These are phyloP conservation scores for Gopherus flavomarginatus DNA, from an alignment of 2,113 vertebrate genomes.

Conservation along the genomic window DNA sequence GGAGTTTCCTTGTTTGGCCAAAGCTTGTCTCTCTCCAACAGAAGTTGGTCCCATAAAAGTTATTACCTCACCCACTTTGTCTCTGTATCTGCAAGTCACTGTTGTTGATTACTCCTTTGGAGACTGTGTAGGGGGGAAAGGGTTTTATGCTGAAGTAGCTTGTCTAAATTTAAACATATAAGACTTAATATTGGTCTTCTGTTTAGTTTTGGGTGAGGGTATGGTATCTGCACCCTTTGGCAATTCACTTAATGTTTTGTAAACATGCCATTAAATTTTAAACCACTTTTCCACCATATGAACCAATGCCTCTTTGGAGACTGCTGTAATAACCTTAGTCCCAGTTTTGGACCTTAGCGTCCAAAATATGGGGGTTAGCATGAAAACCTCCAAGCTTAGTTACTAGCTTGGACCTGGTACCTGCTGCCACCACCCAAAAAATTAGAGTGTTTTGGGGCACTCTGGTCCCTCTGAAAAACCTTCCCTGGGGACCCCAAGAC, in stretches of 20 bases:
- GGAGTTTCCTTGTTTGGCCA: neutral
- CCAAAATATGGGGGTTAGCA: too few species aligned
- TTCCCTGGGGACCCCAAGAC: too few species aligned
- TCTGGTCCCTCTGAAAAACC: too few species aligned
- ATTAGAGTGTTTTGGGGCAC: too few species aligned
- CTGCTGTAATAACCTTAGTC: too few species aligned
- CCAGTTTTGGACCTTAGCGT: too few species aligned
- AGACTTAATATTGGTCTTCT: neutral
- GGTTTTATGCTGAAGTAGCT: neutral
- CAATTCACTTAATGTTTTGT: neutral
- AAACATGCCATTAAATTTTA: neutral
- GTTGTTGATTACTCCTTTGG: neutral
- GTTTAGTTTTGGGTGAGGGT: neutral
- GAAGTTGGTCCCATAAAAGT: neutral
- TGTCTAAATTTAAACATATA: neutral
- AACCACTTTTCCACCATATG: neutral
- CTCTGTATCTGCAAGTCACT: neutral
- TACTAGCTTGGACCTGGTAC: too few species aligned
- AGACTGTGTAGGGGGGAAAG: neutral
- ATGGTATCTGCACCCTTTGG: neutral
- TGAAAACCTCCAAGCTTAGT: too few species aligned
- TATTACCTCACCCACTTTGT: neutral
- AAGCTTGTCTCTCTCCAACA: neutral
- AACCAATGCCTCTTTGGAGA: neutral
- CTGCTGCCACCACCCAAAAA: too few species aligned